These are phyloP conservation scores for Chrysolophus pictus DNA, from an alignment of 2,797 vertebrate species.

Conservation along the genomic window DNA sequence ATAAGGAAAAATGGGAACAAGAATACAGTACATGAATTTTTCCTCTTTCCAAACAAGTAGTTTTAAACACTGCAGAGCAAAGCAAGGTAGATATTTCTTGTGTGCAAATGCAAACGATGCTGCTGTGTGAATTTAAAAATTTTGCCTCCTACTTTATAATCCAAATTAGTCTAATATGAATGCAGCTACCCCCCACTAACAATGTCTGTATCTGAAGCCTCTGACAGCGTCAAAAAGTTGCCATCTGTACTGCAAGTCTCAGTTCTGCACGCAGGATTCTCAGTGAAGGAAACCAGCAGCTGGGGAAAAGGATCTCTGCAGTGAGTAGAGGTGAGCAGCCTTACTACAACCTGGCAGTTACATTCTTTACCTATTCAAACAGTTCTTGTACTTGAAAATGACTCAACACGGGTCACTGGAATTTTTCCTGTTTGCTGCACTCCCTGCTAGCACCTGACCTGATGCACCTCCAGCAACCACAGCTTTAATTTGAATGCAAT, in stretches of 20 bases:
- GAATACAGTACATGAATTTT: background rate
- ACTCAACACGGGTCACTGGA: background rate
- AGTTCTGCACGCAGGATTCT: background rate
- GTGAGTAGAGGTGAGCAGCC: background rate
- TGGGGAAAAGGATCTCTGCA: background rate
- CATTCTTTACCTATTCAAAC: background rate
- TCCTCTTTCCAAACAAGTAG: background rate
- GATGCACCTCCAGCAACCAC: background rate
- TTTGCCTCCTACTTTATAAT: background rate
- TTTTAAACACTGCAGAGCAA: background rate
- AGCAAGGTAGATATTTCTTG: background rate
- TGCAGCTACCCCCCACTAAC: background rate
- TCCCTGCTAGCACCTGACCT: background rate
- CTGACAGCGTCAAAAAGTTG: background rate
- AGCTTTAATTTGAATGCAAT: background rate
- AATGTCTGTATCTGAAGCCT: background rate
- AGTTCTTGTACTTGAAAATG: fast-evolving
- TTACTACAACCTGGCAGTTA: background rate
- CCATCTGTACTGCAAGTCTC: background rate
- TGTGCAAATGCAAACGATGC: background rate
- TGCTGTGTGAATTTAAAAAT: background rate
- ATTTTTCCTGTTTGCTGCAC: background rate
- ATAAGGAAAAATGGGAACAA: background rate
- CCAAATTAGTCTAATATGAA: background rate
- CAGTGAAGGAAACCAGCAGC: background rate